Percentiles rank a stretch among this genome's conserved stretches.
phyloP scores from a whole-genome alignment of 2,113 vertebrate species.

The Chionodraco myersi region DNA sequence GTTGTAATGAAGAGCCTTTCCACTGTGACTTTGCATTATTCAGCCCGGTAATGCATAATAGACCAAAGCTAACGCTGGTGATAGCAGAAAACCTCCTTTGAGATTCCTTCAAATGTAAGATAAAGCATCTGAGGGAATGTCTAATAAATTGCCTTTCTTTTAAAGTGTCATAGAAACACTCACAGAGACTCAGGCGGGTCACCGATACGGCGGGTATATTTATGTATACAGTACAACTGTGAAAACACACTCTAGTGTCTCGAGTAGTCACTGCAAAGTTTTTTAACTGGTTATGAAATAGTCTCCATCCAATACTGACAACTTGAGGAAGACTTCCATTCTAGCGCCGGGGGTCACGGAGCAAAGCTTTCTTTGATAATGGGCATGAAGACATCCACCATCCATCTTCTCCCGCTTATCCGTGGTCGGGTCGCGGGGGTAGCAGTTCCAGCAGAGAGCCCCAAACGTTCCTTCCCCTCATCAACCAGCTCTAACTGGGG shows the following conservation, averaged over 20 bases:
- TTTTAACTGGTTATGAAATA: too few species aligned
- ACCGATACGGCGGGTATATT: background rate
- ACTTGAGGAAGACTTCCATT: too few species aligned
- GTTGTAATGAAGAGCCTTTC: slow-evolving; percentile 12
- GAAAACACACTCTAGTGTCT: background rate
- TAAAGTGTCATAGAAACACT: slow-evolving; percentile 13
- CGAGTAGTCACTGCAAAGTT: background rate
- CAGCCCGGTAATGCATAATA: slow-evolving; percentile 52
- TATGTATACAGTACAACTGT: background rate
- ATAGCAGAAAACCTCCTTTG: slow-evolving; percentile 29
- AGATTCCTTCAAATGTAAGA: slow-evolving; percentile 38
- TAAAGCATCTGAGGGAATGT: slow-evolving; percentile 55
- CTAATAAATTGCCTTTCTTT: slow-evolving; percentile 31
- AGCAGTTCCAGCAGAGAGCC: too few species aligned
- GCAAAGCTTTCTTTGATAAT: too few species aligned
- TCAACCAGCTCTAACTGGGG: too few species aligned
- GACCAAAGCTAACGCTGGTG: slow-evolving; percentile 48
- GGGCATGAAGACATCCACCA: too few species aligned
- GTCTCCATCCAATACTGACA: too few species aligned
- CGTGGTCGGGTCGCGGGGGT: too few species aligned
- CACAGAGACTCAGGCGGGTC: background rate
- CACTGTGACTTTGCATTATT: slow-evolving; percentile 34
- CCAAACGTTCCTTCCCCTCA: too few species aligned
- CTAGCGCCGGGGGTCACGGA: too few species aligned
- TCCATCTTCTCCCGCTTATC: too few species aligned